Base-by-base conservation (phyloP, 2,888 invertebrate genomes). In the Leuctra nigra region DNA sequence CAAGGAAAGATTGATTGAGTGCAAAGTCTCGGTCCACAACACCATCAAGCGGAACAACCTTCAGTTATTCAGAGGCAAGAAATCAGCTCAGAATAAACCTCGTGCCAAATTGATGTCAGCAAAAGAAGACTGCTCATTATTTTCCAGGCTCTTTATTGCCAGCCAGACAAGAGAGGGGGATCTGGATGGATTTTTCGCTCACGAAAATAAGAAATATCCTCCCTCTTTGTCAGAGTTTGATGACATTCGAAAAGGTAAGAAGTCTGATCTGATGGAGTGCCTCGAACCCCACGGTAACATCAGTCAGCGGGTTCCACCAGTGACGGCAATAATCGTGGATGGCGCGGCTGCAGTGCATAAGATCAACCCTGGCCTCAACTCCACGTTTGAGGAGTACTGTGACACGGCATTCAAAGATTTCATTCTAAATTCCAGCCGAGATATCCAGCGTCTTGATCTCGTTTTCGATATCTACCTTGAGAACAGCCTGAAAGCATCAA, bases 181-280 rank as follows among this genome's bases (percentile, higher is more conserved):
- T 54, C 35, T 59, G 36, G 48, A 25, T 44, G 57, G 52, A 24
- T 58, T 59, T 41, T 59, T 59, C n/a, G 7, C 7, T n/a, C 38
- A 38, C 38, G 14, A 38, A 38, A 38, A 38, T 14, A 38, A 38
- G 16, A 38, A n/a, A 6, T 38, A 38, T 38, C 38, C 38, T n/a
- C 38, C 38, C 7, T 38, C 38, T 14, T n/a, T 38, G 14, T 38
- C 38, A 9, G 38, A 38, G 14, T 38, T 38, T 14, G 38, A 38
- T 38, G 38, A 38, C n/a, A n/a, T 38, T 4, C 7, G 38, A 6
- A 38, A n/a, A 38, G 38, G 38, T 9, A 38, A 6, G 38, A 38
- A 38, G 38, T 38, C 38, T 9, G 38, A 38, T 38, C 14, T 38
- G 38, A 38, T 38, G 16, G 38, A 38, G 14, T 38, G 38, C n/a